Conservation (phyloP, 2,113 vertebrate genomes). For the Pitta sordida region DNA sequence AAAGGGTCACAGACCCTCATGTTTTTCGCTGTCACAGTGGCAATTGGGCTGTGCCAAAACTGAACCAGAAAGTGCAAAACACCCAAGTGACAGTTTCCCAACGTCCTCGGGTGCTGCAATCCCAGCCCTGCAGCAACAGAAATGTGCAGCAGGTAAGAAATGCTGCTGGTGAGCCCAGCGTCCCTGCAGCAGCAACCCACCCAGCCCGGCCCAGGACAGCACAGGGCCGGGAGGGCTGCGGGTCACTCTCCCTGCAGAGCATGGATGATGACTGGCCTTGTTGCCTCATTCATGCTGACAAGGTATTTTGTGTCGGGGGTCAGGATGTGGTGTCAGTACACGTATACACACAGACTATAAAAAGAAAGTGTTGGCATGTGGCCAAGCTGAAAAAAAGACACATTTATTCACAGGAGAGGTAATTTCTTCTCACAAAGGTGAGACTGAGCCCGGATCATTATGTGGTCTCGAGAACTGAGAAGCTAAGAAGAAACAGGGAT, state of each 20-base stretch:
- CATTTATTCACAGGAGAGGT: neutral
- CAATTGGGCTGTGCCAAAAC: neutral
- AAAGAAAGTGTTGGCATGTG: neutral
- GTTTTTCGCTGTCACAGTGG: neutral
- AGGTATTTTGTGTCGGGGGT: neutral
- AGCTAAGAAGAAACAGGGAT: neutral
- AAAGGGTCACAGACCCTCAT: neutral
- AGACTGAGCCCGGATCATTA: neutral
- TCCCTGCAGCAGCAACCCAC: neutral
- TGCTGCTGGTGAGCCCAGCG: neutral
- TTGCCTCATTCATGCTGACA: neutral
- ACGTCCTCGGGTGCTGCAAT: neutral
- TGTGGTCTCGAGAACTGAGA: accelerated
- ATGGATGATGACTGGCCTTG: accelerated
- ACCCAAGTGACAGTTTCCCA: neutral
- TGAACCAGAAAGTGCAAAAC: neutral
- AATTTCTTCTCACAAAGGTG: neutral
- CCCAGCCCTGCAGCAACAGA: neutral
- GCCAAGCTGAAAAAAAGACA: neutral
- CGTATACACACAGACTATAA: accelerated
- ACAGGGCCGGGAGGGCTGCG: neutral
- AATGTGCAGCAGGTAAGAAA: accelerated
- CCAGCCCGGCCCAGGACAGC: neutral
- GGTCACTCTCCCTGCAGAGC: neutral
- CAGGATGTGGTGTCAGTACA: constrained; percentile 16